Conservation (phyloP, 1,140 invertebrate genomes). For the Acyrthosiphon pisum region DNA sequence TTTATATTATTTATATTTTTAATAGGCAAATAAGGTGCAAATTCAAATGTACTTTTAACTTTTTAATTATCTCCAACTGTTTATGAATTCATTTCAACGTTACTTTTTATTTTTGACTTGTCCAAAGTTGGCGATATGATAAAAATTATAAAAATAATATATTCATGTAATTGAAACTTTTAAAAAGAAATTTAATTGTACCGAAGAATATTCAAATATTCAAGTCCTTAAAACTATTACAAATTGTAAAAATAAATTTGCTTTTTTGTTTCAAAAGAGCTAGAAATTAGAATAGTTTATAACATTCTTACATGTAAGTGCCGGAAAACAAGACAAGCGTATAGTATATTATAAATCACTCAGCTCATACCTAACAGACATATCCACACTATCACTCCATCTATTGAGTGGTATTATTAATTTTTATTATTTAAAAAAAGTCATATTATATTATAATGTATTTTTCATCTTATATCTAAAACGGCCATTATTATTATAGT, state of each 20-base stretch:
- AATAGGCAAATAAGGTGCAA: slow-evolving; percentile 4
- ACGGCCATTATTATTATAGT: neutral
- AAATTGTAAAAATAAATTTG: neutral
- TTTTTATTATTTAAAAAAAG: neutral
- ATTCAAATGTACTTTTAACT: neutral
- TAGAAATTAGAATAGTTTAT: neutral
- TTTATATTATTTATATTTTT: neutral
- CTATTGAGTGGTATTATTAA: neutral
- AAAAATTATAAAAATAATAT: neutral
- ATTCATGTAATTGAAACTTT: neutral
- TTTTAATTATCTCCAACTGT: neutral
- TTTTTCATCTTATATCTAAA: neutral
- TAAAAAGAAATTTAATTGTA: neutral
- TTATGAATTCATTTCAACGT: neutral
- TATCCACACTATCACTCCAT: neutral
- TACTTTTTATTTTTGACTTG: neutral
- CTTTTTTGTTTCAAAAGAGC: neutral
- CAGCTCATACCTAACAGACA: too few relatives aligned
- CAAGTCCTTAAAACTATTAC: neutral
- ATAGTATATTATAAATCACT: neutral
- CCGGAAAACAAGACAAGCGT: neutral
- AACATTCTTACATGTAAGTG: neutral
- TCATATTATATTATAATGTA: neutral
- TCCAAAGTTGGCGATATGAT: neutral
- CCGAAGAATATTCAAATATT: neutral